phyloP scores from a whole-genome alignment of 2,888 invertebrate genomes.

The Oligia strigilis region DNA sequence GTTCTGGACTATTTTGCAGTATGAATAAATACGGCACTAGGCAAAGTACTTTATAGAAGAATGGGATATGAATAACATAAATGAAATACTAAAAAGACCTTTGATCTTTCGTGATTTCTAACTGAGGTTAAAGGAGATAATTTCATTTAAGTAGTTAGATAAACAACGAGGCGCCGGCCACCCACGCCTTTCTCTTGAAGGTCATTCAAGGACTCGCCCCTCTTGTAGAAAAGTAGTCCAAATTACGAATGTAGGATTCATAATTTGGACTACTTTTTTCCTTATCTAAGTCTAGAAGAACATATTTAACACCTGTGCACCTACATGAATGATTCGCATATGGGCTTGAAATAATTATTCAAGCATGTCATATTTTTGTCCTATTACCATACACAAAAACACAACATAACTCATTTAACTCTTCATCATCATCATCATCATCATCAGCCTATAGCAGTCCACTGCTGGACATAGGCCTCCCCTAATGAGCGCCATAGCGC shows the following conservation, averaged over 20 bases:
- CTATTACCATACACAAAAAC: background rate
- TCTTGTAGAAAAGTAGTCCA: background rate
- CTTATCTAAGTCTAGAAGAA: conserved; percentile 30
- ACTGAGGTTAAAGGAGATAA: conserved; percentile 76
- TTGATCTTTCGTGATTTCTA: conserved; percentile 72
- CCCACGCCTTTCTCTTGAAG: conserved; percentile 76
- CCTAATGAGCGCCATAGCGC: too few relatives aligned
- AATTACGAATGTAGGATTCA: conserved; percentile 30
- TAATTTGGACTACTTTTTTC: conserved; percentile 42
- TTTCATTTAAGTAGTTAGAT: conserved; percentile 70
- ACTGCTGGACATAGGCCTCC: too few relatives aligned
- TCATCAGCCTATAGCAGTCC: too few relatives aligned
- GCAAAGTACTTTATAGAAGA: background rate
- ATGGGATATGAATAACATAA: conserved; percentile 2
- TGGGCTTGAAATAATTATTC: conserved; percentile 6
- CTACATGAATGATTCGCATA: conserved; percentile 1
- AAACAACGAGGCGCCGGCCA: conserved; percentile 73
- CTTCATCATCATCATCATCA: too few relatives aligned
- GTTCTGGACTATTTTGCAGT: background rate
- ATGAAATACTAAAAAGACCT: conserved; percentile 23
- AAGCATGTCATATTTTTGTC: background rate
- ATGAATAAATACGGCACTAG: background rate
- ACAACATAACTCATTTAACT: background rate
- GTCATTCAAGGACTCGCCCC: conserved; percentile 78
- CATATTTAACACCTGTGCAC: conserved; percentile 14